Evolutionary conservation across 2,113 vertebrate species (phyloP), one percentile per base, ranked within the genome.

Genomic region (Pimephales promelas): DNA sequence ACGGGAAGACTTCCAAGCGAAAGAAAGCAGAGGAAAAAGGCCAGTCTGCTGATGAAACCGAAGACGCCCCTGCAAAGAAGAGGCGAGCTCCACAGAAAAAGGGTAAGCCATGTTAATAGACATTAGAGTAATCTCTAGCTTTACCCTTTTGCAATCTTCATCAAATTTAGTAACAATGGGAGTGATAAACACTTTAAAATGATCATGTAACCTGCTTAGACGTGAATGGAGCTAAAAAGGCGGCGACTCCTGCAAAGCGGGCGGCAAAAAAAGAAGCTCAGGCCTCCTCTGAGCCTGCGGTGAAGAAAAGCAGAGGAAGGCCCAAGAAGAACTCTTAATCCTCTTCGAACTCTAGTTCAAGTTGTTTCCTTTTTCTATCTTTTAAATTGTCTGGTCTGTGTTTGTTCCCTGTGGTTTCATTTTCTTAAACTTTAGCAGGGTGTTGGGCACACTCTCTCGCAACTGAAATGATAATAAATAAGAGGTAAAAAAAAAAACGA

Each of bases 391-490:
- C n/a, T 81, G n/a, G 14, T 56, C 66, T 88, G 34, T 86, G 16
- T 87, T 85, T 88, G 61, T 88, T 85, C 70, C 45, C 61, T 3
- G 16, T 79, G 71, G 83, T 57, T 57, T 28, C 20, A 22, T 18
- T 75, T 59, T 81, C 62, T 14, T 54, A 34, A 87, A 66, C 8
- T 78, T 83, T 78, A 62, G 45, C 71, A 61, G 72, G 36, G 81
- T 85, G 56, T 76, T 77, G 64, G 43, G 79, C 52, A 64, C 10
- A 26, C 73, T 85, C 71, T 83, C 68, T 88, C 26, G 68, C 31
- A 74, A 79, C n/a, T 86, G 84, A 84, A 81, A 88, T 83, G 49
- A 62, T 86, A 93, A 92, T 93, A 93, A 93, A 89, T 87, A 86
- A 62, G 73, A 36, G 24, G 34, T 45, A 74, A 73, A 84, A 78